Percentiles rank a stretch among this genome's conserved stretches.
Conservation (phyloP, 2,888 invertebrate species). For the Hypolimnas misippus region DNA sequence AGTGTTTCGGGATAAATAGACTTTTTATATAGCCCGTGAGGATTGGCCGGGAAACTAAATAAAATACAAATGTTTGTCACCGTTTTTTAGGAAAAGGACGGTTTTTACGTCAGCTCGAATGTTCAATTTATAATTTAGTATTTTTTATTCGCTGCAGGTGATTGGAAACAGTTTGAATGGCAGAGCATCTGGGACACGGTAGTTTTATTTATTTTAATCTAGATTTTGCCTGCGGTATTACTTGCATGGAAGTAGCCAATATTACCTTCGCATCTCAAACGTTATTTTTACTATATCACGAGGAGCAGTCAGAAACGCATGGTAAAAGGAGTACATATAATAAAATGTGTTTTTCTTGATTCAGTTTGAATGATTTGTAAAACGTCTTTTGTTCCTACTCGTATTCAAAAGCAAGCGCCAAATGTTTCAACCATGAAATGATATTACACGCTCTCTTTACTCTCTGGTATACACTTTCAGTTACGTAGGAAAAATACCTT, state of each 20-base stretch:
- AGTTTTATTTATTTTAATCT: not conserved
- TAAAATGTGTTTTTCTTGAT: not conserved
- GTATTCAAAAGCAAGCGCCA: not conserved
- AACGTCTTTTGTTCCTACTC: not conserved
- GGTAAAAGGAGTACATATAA: not conserved
- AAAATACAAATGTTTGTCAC: conserved; percentile 7
- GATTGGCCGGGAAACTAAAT: conserved; percentile 11
- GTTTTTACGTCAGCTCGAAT: not conserved
- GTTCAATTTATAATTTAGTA: not conserved
- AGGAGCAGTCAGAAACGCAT: not conserved
- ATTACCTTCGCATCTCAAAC: not conserved
- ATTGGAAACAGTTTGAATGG: not conserved
- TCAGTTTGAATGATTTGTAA: not conserved
- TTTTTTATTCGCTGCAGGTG: not conserved
- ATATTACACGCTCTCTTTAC: not conserved
- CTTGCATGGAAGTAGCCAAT: not conserved
- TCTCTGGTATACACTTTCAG: not conserved
- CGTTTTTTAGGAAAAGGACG: not conserved
- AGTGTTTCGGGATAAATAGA: conserved; percentile 34
- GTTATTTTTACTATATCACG: not conserved
- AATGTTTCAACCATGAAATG: no score
- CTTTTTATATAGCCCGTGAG: conserved; percentile 26
- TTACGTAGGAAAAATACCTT: not conserved
- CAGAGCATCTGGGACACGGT: not conserved
- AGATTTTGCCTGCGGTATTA: not conserved